phyloP scores from a whole-genome alignment of 2,888 invertebrate species.

The Deroplatys truncata region DNA sequence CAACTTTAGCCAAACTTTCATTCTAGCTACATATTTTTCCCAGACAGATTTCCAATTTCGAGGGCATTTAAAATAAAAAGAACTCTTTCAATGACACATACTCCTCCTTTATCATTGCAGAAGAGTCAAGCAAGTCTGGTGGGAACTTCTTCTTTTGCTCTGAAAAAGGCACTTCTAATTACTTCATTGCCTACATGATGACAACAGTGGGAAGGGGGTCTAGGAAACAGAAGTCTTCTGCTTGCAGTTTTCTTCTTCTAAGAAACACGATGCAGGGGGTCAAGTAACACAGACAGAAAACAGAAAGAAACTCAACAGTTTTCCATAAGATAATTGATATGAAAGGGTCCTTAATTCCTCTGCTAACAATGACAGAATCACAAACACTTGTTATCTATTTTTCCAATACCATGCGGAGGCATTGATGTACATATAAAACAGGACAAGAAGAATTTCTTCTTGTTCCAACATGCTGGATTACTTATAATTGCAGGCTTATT shows the following conservation, averaged over 20 bases:
- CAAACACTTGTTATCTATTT: background rate
- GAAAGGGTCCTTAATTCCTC: background rate
- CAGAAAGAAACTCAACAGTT: slow-evolving; percentile 21
- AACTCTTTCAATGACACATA: background rate
- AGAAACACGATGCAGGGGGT: slow-evolving; percentile 28
- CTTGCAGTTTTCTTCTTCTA: slow-evolving; percentile 6
- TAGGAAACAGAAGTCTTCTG: slow-evolving; percentile 28
- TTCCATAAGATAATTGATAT: background rate
- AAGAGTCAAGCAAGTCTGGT: background rate
- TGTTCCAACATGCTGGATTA: slow-evolving; percentile 3
- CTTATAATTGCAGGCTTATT: slow-evolving; percentile 19
- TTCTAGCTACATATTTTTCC: background rate
- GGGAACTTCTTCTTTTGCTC: slow-evolving; percentile 8
- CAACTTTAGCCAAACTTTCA: background rate
- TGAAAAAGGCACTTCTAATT: slow-evolving; percentile 26
- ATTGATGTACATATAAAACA: background rate
- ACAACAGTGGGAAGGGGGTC: slow-evolving; percentile 32
- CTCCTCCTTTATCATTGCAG: background rate
- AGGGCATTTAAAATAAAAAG: background rate
- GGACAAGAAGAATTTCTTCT: slow-evolving; percentile 5
- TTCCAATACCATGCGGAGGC: background rate
- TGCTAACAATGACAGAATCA: background rate
- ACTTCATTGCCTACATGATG: slow-evolving; percentile 24
- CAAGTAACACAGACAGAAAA: slow-evolving; percentile 23
- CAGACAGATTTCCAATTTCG: background rate